A percentile compares a stretch with the other conserved stretches of the same genome.
Conservation (phyloP, 2,797 vertebrate genomes). For the Malurus splendens region DNA sequence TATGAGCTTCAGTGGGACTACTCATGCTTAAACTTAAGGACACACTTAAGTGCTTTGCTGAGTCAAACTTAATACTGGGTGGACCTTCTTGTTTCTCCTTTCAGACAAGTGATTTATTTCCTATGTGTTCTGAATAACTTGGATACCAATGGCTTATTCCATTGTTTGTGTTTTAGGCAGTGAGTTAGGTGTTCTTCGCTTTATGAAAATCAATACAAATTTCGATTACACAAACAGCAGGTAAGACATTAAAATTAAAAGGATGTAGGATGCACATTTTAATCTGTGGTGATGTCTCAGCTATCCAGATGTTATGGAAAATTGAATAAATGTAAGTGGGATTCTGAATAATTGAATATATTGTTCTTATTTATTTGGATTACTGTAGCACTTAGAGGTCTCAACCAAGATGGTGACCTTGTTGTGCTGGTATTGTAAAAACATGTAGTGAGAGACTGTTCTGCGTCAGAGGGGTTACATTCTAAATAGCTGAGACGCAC, state of each 20-base stretch:
- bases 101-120: constrained; percentile 1
- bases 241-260: constrained; percentile 40
- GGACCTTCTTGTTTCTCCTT: constrained; percentile 17
- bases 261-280: background rate
- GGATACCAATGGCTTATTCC: background rate
- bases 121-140: background rate
- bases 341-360: constrained; percentile 63
- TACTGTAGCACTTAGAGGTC: constrained; percentile 57
- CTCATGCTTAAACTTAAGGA: background rate
- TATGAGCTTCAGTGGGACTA: background rate
- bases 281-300: constrained; percentile 6
- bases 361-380: constrained; percentile 62
- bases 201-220: constrained; percentile 40
- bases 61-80: background rate
- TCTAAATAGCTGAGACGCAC: constrained; percentile 55
- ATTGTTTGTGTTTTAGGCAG: background rate
- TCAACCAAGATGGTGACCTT: constrained; percentile 61
- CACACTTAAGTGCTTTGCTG: background rate
- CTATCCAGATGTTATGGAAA: constrained; percentile 33
- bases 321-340: constrained; percentile 47
- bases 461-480: constrained; percentile 53
- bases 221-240: constrained; percentile 12
- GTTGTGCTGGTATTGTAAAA: constrained; percentile 62
- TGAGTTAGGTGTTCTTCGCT: background rate
- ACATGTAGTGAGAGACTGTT: constrained; percentile 61